These are phyloP conservation scores for Eupeodes luniger DNA, from an alignment of 2,888 invertebrate species.

Conservation along the genomic window DNA sequence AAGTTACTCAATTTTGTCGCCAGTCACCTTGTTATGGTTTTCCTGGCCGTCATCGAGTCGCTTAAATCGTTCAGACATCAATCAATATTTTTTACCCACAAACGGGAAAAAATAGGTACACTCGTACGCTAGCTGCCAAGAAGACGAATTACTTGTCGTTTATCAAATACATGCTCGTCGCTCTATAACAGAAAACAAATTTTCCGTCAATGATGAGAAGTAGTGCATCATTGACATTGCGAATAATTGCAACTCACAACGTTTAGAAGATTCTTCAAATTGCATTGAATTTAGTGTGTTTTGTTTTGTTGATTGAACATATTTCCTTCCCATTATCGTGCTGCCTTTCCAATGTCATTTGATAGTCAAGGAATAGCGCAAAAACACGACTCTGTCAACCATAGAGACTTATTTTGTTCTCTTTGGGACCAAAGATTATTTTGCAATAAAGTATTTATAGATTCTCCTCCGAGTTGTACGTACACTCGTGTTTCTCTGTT, in stretches of 20 bases:
- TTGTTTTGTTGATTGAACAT: constrained; percentile 1
- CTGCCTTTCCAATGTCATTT: constrained; percentile 72
- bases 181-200: constrained; percentile 46
- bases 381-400: constrained; percentile 28
- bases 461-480: constrained; percentile 47
- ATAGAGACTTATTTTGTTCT: constrained; percentile 2
- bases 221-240: constrained; percentile 70
- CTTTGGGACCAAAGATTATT: constrained; percentile 48
- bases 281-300: constrained; percentile 19
- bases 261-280: constrained; percentile 42
- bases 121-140: constrained; percentile 49
- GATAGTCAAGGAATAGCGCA: constrained; percentile 63
- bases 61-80: constrained; percentile 36
- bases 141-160: constrained; percentile 54
- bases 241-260: constrained; percentile 42
- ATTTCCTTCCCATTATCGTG: constrained; percentile 21
- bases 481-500: constrained; percentile 34
- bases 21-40: constrained; percentile 38
- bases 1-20: constrained; percentile 27
- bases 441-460: constrained; percentile 64
- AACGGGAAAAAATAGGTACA: constrained; percentile 21
- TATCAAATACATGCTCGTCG: constrained; percentile 46
- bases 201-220: constrained; percentile 50
- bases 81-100: constrained; percentile 55
- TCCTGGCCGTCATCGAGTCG: background rate